Base-by-base conservation (phyloP, 2,113 vertebrate genomes). In the Alaudala cheleensis region DNA sequence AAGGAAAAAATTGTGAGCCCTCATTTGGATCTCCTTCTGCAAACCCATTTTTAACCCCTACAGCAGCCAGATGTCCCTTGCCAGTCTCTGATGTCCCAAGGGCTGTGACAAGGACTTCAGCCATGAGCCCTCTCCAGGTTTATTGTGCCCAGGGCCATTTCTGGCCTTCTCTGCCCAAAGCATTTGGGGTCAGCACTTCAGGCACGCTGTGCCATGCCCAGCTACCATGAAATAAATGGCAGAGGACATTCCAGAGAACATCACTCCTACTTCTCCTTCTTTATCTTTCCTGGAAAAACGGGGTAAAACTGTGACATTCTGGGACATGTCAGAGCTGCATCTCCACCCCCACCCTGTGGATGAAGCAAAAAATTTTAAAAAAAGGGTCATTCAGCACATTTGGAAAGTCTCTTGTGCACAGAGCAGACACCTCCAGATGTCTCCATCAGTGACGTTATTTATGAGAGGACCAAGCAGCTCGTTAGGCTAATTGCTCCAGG, bases 401-500 rank as follows among this genome's bases (percentile, higher is more conserved):
- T 92, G 71, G 82, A 49, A 93, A 90, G 24, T n/a, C 92, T 54
- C 86, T 53, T 2, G 6, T 58, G 92, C 81, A 34, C 44, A 11
- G 66, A 94, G 86, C 80, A 91, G 87, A 77, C 83, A 88, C 81
- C 87, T 97, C 94, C 86, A 94, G 93, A 90, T 34, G 40, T 88
- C 94, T 92, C 94, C 77, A 39, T 90, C 22, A 9, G 81, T 82
- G 83, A 72, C 0, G 29, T 97, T 96, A 94, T 97, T 97, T 95
- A 95, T 34, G 87, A 94, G 79, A n/a, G 87, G 82, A 89, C 93
- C 72, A 42, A 96, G 77, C 69, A 84, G 44, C 93, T 97, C 39
- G 66, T 94, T 94, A 83, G 78, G 73, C 74, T 95, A 97, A 96
- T 97, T 94, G 90, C 86, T 96, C 96, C 92, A 90, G 65, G 28